These are phyloP conservation scores for Zaprionus kolodkinae DNA, from an alignment of 1,140 invertebrate genomes.

Conservation along the genomic window DNA sequence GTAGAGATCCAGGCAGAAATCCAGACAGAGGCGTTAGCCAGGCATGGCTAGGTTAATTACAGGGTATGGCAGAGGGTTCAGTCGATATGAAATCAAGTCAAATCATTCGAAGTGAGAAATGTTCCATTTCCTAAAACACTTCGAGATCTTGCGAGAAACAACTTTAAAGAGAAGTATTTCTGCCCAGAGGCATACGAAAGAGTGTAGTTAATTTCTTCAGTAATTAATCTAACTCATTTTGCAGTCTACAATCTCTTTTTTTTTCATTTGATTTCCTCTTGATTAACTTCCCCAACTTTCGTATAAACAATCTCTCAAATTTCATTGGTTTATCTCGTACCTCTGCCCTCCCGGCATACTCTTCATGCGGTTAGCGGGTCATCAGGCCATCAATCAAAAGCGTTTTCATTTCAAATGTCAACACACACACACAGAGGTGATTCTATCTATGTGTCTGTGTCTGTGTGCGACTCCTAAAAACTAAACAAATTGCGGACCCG, in stretches of 20 bases:
- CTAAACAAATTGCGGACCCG: slow-evolving; percentile 68
- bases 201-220: no score
- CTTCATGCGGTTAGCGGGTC: slow-evolving; percentile 34
- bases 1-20: not conserved
- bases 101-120: no score
- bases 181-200: not conserved
- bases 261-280: slow-evolving; percentile 1
- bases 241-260: not conserved
- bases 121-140: not conserved
- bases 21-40: not conserved
- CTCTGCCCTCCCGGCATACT: not conserved
- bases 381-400: slow-evolving; percentile 65
- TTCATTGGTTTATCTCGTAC: not conserved
- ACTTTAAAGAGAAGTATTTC: not conserved
- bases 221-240: not conserved
- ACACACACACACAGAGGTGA: slow-evolving; percentile 44
- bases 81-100: no score
- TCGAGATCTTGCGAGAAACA: not conserved
- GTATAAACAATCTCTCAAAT: slow-evolving; percentile 39
- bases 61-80: not conserved
- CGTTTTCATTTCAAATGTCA: slow-evolving; percentile 65
- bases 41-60: not conserved
- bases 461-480: slow-evolving; percentile 32
- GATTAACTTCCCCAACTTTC: slow-evolving; percentile 9
- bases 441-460: slow-evolving; percentile 15